Percentiles rank a stretch among this genome's conserved stretches.
phyloP scores from a whole-genome alignment of 2,888 invertebrate species.

The Macrosoma leucophasiata region DNA sequence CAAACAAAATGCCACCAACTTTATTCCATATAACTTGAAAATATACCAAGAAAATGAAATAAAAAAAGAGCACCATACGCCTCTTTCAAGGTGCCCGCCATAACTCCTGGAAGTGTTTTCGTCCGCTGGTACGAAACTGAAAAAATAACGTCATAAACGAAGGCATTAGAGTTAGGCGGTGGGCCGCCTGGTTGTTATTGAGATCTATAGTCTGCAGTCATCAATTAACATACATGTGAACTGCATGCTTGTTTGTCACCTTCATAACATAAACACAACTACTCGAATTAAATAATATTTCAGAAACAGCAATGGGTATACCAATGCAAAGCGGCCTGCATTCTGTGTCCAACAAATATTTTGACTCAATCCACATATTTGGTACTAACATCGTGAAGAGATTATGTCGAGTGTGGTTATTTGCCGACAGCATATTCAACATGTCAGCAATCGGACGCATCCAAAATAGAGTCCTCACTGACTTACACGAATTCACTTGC shows the following conservation, averaged over 20 bases:
- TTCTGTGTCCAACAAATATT: slow-evolving; percentile 53
- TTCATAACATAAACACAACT: neutral
- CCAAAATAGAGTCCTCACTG: slow-evolving; percentile 36
- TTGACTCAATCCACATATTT: slow-evolving; percentile 50
- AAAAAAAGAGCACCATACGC: too few species aligned
- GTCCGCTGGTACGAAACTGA: too few species aligned
- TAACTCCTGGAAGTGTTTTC: too few species aligned
- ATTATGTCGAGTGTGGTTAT: slow-evolving; percentile 17
- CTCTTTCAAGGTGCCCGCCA: too few species aligned
- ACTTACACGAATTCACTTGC: slow-evolving; percentile 69
- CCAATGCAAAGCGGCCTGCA: slow-evolving; percentile 45
- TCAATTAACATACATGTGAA: neutral
- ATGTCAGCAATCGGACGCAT: slow-evolving; percentile 10
- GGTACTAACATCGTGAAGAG: slow-evolving; percentile 19
- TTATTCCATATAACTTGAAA: too few species aligned
- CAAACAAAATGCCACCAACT: too few species aligned
- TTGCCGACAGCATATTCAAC: slow-evolving; percentile 13
- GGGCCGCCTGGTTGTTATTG: too few species aligned
- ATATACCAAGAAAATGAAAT: too few species aligned
- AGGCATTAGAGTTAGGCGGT: too few species aligned
- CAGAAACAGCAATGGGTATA: slow-evolving; percentile 74
- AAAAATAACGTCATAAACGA: too few species aligned
- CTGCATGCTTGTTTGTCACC: neutral
- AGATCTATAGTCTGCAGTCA: neutral
- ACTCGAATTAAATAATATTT: slow-evolving; percentile 10